Evolutionary conservation across 2,797 vertebrate species (phyloP), one percentile per base, ranked within the genome.

Genomic region (Hirundo rustica): DNA sequence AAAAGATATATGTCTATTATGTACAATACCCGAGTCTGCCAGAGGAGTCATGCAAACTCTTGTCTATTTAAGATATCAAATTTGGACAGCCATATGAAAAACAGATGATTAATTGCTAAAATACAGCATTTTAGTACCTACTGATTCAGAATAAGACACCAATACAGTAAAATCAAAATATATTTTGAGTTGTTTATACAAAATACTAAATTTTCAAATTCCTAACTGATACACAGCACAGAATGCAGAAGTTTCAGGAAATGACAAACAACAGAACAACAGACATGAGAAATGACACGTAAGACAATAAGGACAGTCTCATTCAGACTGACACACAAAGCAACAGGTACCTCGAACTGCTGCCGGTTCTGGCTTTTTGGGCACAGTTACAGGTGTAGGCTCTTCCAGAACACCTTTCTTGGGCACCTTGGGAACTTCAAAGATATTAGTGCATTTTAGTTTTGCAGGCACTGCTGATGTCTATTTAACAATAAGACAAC

Each of bases 381-480:
- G 80, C 38, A 78, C 85, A 76, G 88, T 26, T 61, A 85, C 67
- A 40, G 82, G 54, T 47, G 81, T 29, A 81, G 96, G 96, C 97
- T 98, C 95, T 81, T 97, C 97, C 81, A 90, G 80, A 74, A 92
- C 40, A 71, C 16, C 85, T 93, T 98, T 98, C 91, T 83, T 97
- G 38, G 75, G 91, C 62, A 91, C 90, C 97, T 98, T 98, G 92
- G 97, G 97, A 91, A 98, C 98, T 99, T 99, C 92, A 98, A 99
- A 98, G 95, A 98, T 92, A 97, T 97, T 89, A 91, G 76, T 85
- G 71, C 48, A 80, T 85, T 91, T 96, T 96, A 97, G 79, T 76
- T 91, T 88, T 70, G 77, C 58, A 78, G 68, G 27, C 26, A 40
- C n/a, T 48, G 79, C 20, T 40, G 66, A 23, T 10, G 16, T 15